These are phyloP conservation scores for Oncorhynchus gorbuscha DNA, from an alignment of 2,113 vertebrate species.

Conservation along the genomic window DNA sequence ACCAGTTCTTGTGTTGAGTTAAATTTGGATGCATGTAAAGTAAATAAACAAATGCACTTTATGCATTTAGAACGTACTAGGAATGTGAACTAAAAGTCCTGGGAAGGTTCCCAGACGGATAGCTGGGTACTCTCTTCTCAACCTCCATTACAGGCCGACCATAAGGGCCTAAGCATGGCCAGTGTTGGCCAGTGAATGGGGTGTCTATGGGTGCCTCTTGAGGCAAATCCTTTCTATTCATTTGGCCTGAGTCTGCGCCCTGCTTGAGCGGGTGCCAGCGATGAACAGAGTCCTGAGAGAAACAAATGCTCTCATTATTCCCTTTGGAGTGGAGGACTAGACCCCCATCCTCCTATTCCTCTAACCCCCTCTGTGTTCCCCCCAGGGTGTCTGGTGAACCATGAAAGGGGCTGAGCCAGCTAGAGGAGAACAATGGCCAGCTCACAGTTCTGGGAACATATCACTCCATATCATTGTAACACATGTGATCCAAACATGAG, in stretches of 20 bases:
- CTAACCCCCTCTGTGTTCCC: conserved; percentile 1
- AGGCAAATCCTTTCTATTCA: conserved; percentile 8
- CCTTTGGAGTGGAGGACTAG: conserved; percentile 10
- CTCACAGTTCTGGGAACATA: conserved; percentile 27
- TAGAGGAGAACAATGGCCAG: conserved; percentile 27
- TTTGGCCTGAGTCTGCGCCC: conserved; percentile 5
- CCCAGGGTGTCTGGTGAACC: conserved; percentile 38
- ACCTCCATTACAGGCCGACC: not conserved
- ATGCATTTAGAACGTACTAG: too few species aligned
- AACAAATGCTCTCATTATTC: conserved; percentile 64
- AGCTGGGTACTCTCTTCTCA: too few species aligned
- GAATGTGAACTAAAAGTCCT: too few species aligned
- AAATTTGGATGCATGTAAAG: too few species aligned
- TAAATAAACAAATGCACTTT: too few species aligned
- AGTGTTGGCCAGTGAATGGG: not conserved
- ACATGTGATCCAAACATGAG: too few species aligned
- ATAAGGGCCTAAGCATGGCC: conserved; percentile 1
- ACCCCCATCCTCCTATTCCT: too few species aligned
- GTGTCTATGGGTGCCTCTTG: not conserved
- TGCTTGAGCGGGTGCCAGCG: conserved; percentile 25
- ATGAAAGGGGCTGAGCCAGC: conserved; percentile 29
- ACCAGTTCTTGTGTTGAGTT: too few species aligned
- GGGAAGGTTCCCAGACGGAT: too few species aligned
- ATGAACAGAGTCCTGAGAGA: conserved; percentile 32
- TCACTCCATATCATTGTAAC: not conserved